Percentiles rank a stretch among this genome's conserved stretches.
phyloP scores from a whole-genome alignment of 2,113 vertebrate genomes.

The Procapra przewalskii region DNA sequence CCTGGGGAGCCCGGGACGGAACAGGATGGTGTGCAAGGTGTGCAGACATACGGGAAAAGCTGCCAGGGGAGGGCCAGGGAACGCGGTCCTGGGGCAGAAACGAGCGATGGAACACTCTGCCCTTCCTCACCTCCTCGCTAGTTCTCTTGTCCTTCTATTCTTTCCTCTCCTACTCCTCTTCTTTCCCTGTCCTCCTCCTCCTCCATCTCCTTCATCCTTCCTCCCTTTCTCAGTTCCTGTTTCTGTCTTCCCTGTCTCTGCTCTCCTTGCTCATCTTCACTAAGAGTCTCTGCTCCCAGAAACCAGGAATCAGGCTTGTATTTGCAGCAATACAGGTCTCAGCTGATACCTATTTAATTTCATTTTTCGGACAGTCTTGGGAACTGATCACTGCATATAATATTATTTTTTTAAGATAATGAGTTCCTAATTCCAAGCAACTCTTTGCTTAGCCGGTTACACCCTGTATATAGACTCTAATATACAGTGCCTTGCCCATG shows the following conservation, averaged over 20 bases:
- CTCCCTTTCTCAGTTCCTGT: neutral
- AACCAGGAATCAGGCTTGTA: neutral
- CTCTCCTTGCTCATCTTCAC: neutral
- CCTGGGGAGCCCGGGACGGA: neutral
- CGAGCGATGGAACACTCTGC: rapidly evolving
- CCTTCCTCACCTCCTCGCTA: neutral
- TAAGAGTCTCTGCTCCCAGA: neutral
- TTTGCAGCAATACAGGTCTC: neutral
- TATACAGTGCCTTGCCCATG: neutral
- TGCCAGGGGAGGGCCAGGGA: neutral
- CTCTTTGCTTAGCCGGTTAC: neutral
- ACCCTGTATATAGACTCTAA: neutral
- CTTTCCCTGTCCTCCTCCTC: neutral
- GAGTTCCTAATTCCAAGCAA: neutral
- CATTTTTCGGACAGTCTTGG: neutral
- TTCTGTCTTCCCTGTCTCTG: neutral
- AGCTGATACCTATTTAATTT: neutral
- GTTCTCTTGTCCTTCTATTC: neutral
- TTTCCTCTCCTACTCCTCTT: neutral
- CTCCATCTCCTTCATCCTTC: neutral
- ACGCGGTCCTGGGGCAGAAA: neutral
- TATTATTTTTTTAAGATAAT: constrained; percentile 8
- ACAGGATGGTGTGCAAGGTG: neutral
- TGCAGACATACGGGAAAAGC: neutral
- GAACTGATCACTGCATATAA: neutral